Conservation (phyloP, 2,797 vertebrate genomes). For the Pseudomugil tenellus region DNA sequence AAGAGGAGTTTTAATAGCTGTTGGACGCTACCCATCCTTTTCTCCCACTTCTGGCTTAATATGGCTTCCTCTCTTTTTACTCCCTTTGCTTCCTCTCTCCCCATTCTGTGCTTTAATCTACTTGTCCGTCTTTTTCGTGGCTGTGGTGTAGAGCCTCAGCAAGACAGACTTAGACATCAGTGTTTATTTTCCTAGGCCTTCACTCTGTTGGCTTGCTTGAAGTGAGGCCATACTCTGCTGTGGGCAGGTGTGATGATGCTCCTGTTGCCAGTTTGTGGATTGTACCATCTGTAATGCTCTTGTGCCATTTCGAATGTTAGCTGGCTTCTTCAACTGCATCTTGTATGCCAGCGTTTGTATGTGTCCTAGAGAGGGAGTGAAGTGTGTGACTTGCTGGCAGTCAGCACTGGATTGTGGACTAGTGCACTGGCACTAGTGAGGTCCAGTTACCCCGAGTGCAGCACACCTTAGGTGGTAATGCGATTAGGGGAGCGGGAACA, state of each 20-base stretch:
- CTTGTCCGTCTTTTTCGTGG: constrained; percentile 6
- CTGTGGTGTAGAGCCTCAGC: constrained; percentile 7
- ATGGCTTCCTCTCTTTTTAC: constrained; percentile 42
- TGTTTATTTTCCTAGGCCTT: constrained; percentile 29
- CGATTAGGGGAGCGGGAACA: constrained; percentile 74
- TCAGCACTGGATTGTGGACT: constrained; percentile 16
- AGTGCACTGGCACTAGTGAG: constrained; percentile 52
- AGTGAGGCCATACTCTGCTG: constrained; percentile 32
- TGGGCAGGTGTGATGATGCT: constrained; percentile 43
- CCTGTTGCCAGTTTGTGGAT: constrained; percentile 38
- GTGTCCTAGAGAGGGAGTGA: constrained; percentile 26
- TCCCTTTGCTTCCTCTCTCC: constrained; percentile 22
- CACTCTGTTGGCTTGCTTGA: constrained; percentile 20
- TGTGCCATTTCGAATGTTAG: constrained; percentile 10
- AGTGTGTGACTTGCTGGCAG: constrained; percentile 44
- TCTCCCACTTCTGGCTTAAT: constrained; percentile 50
- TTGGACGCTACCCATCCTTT: constrained; percentile 53
- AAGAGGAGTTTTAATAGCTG: constrained; percentile 71
- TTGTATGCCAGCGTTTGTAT: constrained; percentile 40
- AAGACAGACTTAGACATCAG: constrained; percentile 27
- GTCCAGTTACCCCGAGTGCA: constrained; percentile 70
- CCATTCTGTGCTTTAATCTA: constrained; percentile 31
- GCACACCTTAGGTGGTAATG: constrained; percentile 75
- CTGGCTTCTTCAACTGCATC: constrained; percentile 3
- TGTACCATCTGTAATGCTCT: constrained; percentile 13